Evolutionary conservation across 1,140 invertebrate species (phyloP), one percentile per base, ranked within the genome.

Genomic region (Cyclina sinensis): DNA sequence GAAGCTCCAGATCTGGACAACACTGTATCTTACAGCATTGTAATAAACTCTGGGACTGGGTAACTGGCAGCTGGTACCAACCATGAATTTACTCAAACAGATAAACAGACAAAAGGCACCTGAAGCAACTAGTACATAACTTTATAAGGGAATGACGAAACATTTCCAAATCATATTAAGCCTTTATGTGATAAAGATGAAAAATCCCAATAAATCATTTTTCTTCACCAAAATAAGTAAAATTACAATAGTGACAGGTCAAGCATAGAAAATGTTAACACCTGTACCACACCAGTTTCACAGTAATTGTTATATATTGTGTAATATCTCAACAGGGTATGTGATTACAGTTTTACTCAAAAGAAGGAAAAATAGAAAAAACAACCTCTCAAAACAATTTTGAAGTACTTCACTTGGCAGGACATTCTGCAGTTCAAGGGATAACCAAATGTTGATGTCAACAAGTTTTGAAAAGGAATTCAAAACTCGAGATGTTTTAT

Each of bases 211-310:
- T 62, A 62, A 62, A 62, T 62, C n/a, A 62, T 24, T n/a, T n/a
- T 27, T 62, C 51, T 62, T 62, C 27, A 27, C 57, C 57, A 24
- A n/a, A 57, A 57, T 57, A 57, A 57, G 51, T 57, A 18, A 57
- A 21, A 62, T 62, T 62, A 62, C 57, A 27, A 62, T 27, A 62
- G n/a, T n/a, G n/a, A 62, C 24, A n/a, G 57, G 57, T 62, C 57
- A 62, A 62, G n/a, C 57, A 62, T 62, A 24, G 27, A 24, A 14
- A 62, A 62, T 62, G 57, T 62, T 62, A 62, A 62, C 57, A 62
- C 57, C 57, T 62, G 57, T 14, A 5, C n/a, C 27, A 62, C 24
- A 24, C n/a, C 24, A 27, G 57, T 27, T 62, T 24, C 9, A 62
- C 18, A 27, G n/a, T 62, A 62, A 62, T 62, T 62, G 57, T 62